phyloP scores from a whole-genome alignment of 2,888 invertebrate genomes.

The Conchocele bisecta region DNA sequence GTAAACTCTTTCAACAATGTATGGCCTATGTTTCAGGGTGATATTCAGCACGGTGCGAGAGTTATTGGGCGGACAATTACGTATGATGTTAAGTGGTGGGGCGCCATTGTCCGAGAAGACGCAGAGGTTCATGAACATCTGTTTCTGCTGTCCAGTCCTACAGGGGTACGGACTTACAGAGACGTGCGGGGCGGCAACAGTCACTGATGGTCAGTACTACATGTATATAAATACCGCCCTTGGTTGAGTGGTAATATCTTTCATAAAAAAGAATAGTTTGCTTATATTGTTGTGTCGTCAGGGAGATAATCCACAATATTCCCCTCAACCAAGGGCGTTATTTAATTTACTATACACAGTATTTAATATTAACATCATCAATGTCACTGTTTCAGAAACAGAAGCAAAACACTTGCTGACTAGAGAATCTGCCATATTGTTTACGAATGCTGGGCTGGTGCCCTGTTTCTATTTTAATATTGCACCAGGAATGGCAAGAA shows the following conservation, averaged over 20 bases:
- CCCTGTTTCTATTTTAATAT: too few relatives aligned
- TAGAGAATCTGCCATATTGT: too few relatives aligned
- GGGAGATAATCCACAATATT: too few relatives aligned
- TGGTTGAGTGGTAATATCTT: too few relatives aligned
- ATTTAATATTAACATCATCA: too few relatives aligned
- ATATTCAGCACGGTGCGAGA: constrained; percentile 87
- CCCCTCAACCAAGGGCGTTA: neutral
- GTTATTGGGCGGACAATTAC: constrained; percentile 92
- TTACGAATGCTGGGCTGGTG: too few relatives aligned
- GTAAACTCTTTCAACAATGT: too few relatives aligned
- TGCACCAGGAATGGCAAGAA: too few relatives aligned
- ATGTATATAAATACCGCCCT: neutral
- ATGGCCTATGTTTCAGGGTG: constrained; percentile 84
- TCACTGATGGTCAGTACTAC: constrained; percentile 75
- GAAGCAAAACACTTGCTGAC: too few relatives aligned
- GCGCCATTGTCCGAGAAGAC: constrained; percentile 98
- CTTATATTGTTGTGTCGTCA: neutral
- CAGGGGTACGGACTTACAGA: constrained; percentile 99
- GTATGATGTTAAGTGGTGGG: constrained; percentile 95
- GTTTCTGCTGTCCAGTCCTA: constrained; percentile 94
- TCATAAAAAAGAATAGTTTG: too few relatives aligned
- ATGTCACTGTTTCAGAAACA: too few relatives aligned
- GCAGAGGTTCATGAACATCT: constrained; percentile 95
- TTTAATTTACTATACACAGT: neutral
- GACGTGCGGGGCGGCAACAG: constrained; percentile 94